These are phyloP conservation scores for Perca flavescens DNA, from an alignment of 2,113 vertebrate species.

Conservation along the genomic window DNA sequence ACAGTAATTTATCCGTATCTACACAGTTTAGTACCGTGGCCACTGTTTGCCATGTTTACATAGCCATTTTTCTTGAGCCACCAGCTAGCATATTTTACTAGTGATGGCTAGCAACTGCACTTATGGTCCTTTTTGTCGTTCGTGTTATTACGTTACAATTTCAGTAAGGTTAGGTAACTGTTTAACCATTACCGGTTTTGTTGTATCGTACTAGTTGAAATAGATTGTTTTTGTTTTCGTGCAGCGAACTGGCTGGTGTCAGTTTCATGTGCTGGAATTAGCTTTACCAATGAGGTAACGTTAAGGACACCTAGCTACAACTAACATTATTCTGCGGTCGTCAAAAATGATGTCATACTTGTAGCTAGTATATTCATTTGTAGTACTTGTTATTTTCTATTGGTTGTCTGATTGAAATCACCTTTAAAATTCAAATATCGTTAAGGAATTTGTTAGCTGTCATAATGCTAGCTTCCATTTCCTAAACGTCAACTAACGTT, in stretches of 20 bases:
- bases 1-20: rapidly evolving
- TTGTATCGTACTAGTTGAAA: background rate
- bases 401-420: background rate
- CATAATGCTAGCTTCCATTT: conserved; percentile 18
- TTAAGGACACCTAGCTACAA: conserved; percentile 9
- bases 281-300: conserved; percentile 16
- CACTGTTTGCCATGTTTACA: conserved; percentile 64
- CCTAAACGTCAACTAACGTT: background rate
- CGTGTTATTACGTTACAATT: background rate
- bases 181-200: rapidly evolving
- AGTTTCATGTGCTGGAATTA: conserved; percentile 45
- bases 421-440: background rate
- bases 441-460: conserved; percentile 8
- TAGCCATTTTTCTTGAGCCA: conserved; percentile 48
- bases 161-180: rapidly evolving
- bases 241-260: conserved; percentile 15
- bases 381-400: background rate
- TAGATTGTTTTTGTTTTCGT: conserved; percentile 29
- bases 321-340: background rate
- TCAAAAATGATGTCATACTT: background rate
- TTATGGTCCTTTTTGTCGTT: background rate
- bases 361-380: background rate
- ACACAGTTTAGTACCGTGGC: background rate
- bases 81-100: conserved; percentile 38
- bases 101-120: conserved; percentile 6